Evolutionary conservation across 2,113 vertebrate species (phyloP), one percentile per base, ranked within the genome.

Genomic region (Phocoena sinus): DNA sequence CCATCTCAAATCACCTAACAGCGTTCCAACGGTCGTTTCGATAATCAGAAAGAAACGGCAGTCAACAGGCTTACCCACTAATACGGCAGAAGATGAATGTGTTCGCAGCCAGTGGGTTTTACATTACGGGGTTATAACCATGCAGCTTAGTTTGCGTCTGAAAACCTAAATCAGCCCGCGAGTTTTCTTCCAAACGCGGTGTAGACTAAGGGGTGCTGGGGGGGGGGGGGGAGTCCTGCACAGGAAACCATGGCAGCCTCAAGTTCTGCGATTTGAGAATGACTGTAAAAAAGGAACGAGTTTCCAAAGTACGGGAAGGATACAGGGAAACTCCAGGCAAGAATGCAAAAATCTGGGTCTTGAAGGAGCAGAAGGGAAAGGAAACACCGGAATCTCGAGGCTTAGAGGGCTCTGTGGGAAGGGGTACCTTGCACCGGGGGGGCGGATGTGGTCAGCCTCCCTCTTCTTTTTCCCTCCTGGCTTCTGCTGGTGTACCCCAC

Each of bases 141-240:
- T 0, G 3, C 3, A 10, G 56, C 9, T 56, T 33, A 0, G 26
- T 5, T 15, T 0, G 14, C 6, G 20, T 56, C 10, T 33, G 11
- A 9, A 70, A 3, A 23, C 1, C 1, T 26, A 13, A 41, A n/a
- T 20, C 56, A 26, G 13, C 26, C 41, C 4, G 0, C 5, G 38
- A 1, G n/a, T 15, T 28, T 73, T 2, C 20, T n/a, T 65, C 15
- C 77, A 5, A 89, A 23, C 21, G 1, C 9, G 8, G 3, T 6
- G 8, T 0, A 7, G 9, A 5, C 0, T 15, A 5, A 21, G 20
- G 6, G 13, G 33, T 28, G 11, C 25, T 4, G 26, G 11, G 25
- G 10, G 10, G 36, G 36, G 36, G 62, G 10, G 62, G 3, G 2
- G 53, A 10, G n/a, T 14, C 33, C n/a, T 36, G 13, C 4, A 23